phyloP scores from a whole-genome alignment of 2,888 invertebrate genomes.

The Thymelicus lineola region DNA sequence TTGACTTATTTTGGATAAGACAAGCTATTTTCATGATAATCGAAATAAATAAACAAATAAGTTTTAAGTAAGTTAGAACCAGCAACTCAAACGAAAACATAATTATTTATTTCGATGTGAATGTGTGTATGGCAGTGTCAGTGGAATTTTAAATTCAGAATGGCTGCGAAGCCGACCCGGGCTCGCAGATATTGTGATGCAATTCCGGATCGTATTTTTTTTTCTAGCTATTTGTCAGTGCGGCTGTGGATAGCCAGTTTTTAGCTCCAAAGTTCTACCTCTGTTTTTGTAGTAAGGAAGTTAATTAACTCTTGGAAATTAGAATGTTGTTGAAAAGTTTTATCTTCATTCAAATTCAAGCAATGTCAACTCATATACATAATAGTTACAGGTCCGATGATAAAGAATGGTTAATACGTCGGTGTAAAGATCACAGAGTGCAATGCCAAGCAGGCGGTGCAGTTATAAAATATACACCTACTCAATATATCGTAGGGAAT shows the following conservation, averaged over 20 bases:
- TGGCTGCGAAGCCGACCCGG: not conserved
- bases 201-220: slow-evolving; percentile 13
- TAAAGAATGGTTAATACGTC: no score
- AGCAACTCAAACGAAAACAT: not conserved
- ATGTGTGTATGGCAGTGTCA: not conserved
- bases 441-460: no score
- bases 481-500: no score
- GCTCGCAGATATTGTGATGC: slow-evolving; percentile 20
- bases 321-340: not conserved
- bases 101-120: not conserved
- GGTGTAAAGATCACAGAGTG: no score
- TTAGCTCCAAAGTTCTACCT: slow-evolving; percentile 6
- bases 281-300: not conserved
- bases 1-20: no score
- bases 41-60: no score
- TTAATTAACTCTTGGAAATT: slow-evolving; percentile 4
- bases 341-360: not conserved
- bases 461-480: no score
- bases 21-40: no score
- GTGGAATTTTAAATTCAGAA: slow-evolving; percentile 21
- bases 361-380: no score
- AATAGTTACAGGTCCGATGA: no score
- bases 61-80: no score
- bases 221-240: slow-evolving; percentile 18
- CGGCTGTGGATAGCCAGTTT: slow-evolving; percentile 21